Percentiles rank a stretch among this genome's conserved stretches.
Conservation (phyloP, 1,140 invertebrate species). For the Oncopeltus fasciatus region DNA sequence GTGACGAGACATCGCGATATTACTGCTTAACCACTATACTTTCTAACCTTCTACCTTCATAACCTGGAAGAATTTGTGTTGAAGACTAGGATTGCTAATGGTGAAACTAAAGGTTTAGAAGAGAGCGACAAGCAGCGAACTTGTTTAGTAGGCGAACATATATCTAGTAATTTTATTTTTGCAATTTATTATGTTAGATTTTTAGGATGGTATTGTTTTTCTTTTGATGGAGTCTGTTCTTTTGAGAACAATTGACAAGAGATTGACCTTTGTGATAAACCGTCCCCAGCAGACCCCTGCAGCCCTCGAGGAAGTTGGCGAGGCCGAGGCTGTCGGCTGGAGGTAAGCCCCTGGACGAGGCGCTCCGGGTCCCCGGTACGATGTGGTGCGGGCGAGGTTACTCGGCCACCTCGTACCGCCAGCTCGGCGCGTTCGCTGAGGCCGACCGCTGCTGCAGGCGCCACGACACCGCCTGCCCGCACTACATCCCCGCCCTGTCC, state of each 20-base stretch:
- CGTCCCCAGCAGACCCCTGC: too few relatives aligned
- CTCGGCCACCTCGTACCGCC: slow-evolving; percentile 52
- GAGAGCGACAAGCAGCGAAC: not conserved
- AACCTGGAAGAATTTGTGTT: too few relatives aligned
- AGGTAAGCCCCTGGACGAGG: too few relatives aligned
- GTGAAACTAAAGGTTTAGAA: not conserved
- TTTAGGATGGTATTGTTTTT: not conserved
- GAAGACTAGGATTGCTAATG: not conserved
- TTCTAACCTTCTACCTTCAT: too few relatives aligned
- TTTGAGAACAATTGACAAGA: too few relatives aligned
- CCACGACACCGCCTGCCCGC: slow-evolving; percentile 67
- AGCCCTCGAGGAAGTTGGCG: too few relatives aligned
- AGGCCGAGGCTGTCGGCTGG: not conserved
- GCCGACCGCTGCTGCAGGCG: slow-evolving; percentile 71
- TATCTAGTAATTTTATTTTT: not conserved
- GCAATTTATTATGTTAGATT: not conserved
- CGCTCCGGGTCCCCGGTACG: slow-evolving; percentile 61
- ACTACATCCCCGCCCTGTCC: slow-evolving; percentile 60
- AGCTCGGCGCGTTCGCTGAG: slow-evolving; percentile 57
- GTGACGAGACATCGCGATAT: too few relatives aligned
- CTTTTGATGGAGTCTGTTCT: too few relatives aligned
- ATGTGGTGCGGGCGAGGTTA: slow-evolving; percentile 78
- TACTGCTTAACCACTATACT: too few relatives aligned
- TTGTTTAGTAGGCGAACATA: not conserved
- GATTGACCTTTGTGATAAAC: too few relatives aligned